These are phyloP conservation scores for Martes martes DNA, from an alignment of 2,113 vertebrate species.

Conservation along the genomic window DNA sequence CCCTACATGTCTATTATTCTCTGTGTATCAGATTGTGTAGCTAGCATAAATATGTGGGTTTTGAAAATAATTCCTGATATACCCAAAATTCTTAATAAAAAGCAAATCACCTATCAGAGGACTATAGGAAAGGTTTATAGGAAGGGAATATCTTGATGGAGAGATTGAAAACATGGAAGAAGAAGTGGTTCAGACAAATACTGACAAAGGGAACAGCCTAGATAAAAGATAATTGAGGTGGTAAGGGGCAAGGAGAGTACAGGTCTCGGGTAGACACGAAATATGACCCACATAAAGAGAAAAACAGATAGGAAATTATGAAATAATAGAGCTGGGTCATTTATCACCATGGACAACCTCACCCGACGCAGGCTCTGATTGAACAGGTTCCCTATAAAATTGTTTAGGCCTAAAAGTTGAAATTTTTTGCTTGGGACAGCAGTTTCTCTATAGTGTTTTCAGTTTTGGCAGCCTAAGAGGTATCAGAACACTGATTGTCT, in stretches of 20 bases:
- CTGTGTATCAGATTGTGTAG: background rate
- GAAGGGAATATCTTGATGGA: background rate
- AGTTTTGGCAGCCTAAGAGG: background rate
- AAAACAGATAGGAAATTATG: background rate
- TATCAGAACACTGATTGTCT: background rate
- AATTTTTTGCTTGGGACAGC: background rate
- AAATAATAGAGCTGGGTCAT: background rate
- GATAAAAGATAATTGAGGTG: background rate
- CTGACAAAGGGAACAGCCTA: background rate
- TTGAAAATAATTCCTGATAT: background rate
- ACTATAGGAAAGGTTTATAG: background rate
- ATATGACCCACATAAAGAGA: background rate
- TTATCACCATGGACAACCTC: background rate
- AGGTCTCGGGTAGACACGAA: background rate
- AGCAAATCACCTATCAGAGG: background rate
- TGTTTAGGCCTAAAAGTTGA: background rate
- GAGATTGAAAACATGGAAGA: background rate
- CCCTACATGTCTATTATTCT: background rate
- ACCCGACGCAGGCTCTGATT: background rate
- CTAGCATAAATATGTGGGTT: background rate
- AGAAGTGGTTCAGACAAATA: background rate
- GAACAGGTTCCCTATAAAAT: background rate
- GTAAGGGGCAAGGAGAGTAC: background rate
- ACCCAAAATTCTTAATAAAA: background rate
- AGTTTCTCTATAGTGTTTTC: slow-evolving; percentile 1